phyloP scores from a whole-genome alignment of 2,797 vertebrate genomes.

The Myripristis jacobus region DNA sequence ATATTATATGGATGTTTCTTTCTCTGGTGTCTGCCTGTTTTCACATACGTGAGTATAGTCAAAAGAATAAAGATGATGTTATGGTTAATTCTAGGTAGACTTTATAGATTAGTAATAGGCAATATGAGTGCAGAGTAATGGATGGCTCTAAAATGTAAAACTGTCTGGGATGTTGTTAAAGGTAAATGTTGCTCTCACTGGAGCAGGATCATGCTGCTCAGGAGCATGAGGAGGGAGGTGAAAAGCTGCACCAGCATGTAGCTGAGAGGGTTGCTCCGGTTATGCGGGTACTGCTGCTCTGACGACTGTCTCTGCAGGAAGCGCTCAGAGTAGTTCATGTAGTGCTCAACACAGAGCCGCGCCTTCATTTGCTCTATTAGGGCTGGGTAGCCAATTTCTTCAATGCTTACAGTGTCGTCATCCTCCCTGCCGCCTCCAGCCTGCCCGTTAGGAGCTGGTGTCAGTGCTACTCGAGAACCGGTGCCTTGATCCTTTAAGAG shows the following conservation, averaged over 20 bases:
- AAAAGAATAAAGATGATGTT: background rate
- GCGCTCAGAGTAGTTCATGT: conserved; percentile 68
- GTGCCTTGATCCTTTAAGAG: conserved; percentile 54
- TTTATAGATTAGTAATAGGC: conserved; percentile 12
- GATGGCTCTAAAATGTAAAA: conserved; percentile 21
- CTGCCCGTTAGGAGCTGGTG: background rate
- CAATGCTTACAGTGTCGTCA: conserved; percentile 75
- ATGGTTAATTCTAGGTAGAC: conserved; percentile 6
- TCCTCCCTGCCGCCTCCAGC: conserved; percentile 30
- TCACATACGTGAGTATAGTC: conserved; percentile 18
- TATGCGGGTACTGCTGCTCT: conserved; percentile 20
- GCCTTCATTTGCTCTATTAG: conserved; percentile 78
- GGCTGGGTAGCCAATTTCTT: conserved; percentile 81
- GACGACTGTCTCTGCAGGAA: conserved; percentile 66
- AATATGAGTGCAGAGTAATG: conserved; percentile 38
- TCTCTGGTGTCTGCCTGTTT: background rate
- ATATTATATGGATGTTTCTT: conserved; percentile 5
- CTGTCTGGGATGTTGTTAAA: background rate
- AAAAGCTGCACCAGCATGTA: conserved; percentile 58
- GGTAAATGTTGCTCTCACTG: conserved; percentile 62
- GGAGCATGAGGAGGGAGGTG: conserved; percentile 66
- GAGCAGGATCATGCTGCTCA: conserved; percentile 77
- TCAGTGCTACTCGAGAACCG: background rate
- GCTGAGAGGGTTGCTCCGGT: conserved; percentile 42
- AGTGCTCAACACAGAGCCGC: conserved; percentile 72